Evolutionary conservation across 2,888 invertebrate genomes (phyloP).

Genomic region (Galerucella nymphaeae): DNA sequence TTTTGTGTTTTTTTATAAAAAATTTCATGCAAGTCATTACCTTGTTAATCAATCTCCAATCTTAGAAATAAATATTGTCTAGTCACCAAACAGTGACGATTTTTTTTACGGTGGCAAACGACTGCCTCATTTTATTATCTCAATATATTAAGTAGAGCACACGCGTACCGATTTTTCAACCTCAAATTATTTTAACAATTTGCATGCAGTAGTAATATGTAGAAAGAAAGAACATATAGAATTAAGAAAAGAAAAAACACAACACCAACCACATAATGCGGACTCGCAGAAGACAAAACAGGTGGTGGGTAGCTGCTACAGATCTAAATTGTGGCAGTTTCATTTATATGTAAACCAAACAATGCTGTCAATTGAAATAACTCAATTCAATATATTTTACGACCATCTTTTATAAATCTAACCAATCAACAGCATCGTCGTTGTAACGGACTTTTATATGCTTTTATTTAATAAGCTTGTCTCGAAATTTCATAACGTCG

Average conservation of each 20-base stretch:
- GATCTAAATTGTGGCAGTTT: slow-evolving; percentile 40
- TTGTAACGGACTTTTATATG: background rate
- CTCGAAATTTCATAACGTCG: background rate
- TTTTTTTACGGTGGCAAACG: no score
- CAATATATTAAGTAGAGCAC: background rate
- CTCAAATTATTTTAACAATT: background rate
- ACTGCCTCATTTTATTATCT: no score
- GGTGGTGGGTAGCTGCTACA: slow-evolving; percentile 50
- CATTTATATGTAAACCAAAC: slow-evolving; percentile 12
- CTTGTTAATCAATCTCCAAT: background rate
- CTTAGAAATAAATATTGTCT: background rate
- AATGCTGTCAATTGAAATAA: slow-evolving; percentile 27
- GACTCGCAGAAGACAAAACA: slow-evolving; percentile 50
- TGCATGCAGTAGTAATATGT: background rate
- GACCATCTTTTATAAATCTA: no score
- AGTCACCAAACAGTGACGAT: background rate
- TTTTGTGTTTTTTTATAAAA: background rate
- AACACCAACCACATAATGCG: slow-evolving; percentile 50
- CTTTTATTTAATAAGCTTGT: background rate
- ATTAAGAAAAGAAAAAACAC: slow-evolving; percentile 19
- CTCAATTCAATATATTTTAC: no score
- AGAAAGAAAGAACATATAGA: slow-evolving; percentile 19
- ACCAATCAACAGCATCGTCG: slow-evolving; percentile 8
- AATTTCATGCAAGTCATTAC: background rate
- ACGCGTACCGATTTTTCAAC: background rate